phyloP scores from a whole-genome alignment of 2,113 vertebrate genomes.

The Gasterosteus nipponicus region DNA sequence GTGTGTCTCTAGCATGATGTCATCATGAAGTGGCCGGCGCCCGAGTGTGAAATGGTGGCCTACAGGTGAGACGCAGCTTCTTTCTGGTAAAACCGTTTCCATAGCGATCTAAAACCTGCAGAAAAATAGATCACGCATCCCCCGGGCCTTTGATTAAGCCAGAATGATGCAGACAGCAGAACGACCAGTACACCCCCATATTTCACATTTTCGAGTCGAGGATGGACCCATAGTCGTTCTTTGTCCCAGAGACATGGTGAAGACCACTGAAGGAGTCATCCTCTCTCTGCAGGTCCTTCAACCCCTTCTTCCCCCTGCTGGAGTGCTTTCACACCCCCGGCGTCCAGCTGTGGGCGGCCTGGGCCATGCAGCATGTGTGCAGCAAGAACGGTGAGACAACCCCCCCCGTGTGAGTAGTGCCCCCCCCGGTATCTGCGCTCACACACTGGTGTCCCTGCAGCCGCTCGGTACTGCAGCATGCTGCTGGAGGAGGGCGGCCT shows the following conservation, averaged over 20 bases:
- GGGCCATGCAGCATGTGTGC: constrained; percentile 99
- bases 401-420: neutral
- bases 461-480: constrained; percentile 97
- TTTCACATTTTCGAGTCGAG: too few species aligned
- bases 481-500: constrained; percentile 96
- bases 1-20: constrained; percentile 86
- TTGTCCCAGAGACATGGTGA: too few species aligned
- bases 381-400: constrained; percentile 93
- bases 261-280: neutral
- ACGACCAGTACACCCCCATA: too few species aligned
- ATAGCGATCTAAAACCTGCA: too few species aligned
- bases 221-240: too few species aligned
- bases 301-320: constrained; percentile 96
- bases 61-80: constrained; percentile 87
- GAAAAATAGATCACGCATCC: too few species aligned
- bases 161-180: too few species aligned
- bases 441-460: constrained; percentile 69
- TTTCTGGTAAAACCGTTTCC: neutral
- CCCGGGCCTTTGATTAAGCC: too few species aligned
- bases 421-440: neutral
- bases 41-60: constrained; percentile 98
- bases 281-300: constrained; percentile 88
- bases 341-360: constrained; percentile 98
- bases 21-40: constrained; percentile 96
- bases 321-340: constrained; percentile 96